phyloP scores from a whole-genome alignment of 1,140 invertebrate genomes.

The Brachionus angularis region DNA sequence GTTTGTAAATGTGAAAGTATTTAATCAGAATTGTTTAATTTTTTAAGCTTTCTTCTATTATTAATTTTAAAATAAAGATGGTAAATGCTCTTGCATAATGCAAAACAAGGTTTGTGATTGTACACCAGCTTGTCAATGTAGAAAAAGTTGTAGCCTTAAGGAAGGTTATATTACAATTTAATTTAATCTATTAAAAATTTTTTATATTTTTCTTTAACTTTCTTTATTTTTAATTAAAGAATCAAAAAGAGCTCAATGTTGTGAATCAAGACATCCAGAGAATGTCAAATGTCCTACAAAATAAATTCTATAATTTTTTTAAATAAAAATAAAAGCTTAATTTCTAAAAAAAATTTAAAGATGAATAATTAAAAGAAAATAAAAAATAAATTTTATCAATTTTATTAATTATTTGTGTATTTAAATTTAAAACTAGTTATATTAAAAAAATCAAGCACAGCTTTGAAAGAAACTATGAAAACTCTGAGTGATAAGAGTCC shows the following conservation, averaged over 20 bases:
- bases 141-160: too few relatives aligned
- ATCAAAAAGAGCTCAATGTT: too few relatives aligned
- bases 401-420: too few relatives aligned
- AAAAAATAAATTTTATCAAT: too few relatives aligned
- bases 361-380: too few relatives aligned
- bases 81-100: background rate
- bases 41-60: background rate
- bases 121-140: background rate
- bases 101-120: conserved; percentile 22
- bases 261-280: background rate
- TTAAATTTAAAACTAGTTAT: too few relatives aligned
- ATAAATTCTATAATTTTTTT: background rate
- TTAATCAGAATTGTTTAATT: background rate
- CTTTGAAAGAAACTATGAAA: too few relatives aligned
- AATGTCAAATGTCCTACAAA: background rate
- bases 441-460: too few relatives aligned
- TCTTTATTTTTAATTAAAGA: too few relatives aligned
- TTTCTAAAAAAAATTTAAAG: too few relatives aligned
- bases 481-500: too few relatives aligned
- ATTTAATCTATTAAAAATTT: background rate
- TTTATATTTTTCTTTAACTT: too few relatives aligned
- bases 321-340: background rate
- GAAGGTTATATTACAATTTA: background rate
- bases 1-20: background rate
- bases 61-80: conserved; percentile 5